Conservation (phyloP, 2,888 invertebrate genomes). For the Epinotia ramella region DNA sequence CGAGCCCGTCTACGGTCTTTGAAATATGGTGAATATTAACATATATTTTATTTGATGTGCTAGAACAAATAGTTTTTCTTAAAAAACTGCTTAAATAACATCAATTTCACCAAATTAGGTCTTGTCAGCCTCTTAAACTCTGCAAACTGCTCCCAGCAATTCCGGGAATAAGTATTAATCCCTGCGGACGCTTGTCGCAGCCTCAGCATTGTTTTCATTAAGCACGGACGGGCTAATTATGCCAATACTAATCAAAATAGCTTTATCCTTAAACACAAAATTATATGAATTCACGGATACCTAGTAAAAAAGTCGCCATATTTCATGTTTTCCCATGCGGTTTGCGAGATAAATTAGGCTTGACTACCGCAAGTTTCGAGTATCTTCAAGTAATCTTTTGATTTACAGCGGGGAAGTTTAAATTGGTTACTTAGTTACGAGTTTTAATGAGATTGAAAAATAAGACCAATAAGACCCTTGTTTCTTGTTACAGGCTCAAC, state of each 20-base stretch:
- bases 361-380: slow-evolving; percentile 41
- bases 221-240: background rate
- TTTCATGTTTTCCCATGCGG: slow-evolving; percentile 32
- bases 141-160: background rate
- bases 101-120: too few species aligned
- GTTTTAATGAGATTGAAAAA: slow-evolving; percentile 32
- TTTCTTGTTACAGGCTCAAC: slow-evolving; percentile 35
- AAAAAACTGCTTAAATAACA: too few species aligned
- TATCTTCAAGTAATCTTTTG: slow-evolving; percentile 39
- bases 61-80: too few species aligned
- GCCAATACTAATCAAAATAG: slow-evolving; percentile 3
- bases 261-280: background rate
- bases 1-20: too few species aligned
- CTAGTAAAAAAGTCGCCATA: slow-evolving; percentile 27
- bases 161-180: background rate
- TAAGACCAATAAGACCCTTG: slow-evolving; percentile 20
- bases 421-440: slow-evolving; percentile 37
- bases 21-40: too few species aligned
- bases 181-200: background rate
- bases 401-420: slow-evolving; percentile 42
- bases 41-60: too few species aligned
- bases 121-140: too few species aligned
- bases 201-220: background rate
- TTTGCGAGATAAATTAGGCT: slow-evolving; percentile 35
- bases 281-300: slow-evolving; percentile 22